These are phyloP conservation scores for Catamblyrhynchus diadema DNA, from an alignment of 2,797 vertebrate genomes.

Conservation along the genomic window DNA sequence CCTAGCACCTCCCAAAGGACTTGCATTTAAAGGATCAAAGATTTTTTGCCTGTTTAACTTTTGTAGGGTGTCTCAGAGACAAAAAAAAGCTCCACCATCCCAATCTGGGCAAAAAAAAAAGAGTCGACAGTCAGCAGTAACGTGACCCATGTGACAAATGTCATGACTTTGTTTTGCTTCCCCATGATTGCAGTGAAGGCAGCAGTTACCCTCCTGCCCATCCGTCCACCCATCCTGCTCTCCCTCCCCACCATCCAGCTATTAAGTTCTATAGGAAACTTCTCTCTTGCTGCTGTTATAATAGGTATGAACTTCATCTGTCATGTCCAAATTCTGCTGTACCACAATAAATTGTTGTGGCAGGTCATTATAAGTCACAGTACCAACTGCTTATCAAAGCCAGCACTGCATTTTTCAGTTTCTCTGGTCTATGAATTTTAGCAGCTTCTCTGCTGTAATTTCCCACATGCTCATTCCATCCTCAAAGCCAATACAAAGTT, in stretches of 20 bases:
- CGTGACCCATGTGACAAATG: background rate
- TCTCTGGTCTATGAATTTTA: background rate
- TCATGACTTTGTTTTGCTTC: background rate
- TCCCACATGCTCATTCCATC: background rate
- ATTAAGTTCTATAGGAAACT: background rate
- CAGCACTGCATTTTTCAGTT: background rate
- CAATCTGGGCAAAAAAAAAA: background rate
- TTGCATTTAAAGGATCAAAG: background rate
- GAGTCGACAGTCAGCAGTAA: background rate
- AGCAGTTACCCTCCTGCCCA: background rate
- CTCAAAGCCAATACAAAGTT: background rate
- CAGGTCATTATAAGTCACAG: background rate
- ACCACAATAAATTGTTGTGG: background rate
- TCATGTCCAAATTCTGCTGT: background rate
- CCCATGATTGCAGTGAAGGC: background rate
- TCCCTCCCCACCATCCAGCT: background rate
- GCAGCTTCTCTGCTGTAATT: background rate
- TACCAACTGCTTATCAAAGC: background rate
- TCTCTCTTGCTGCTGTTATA: background rate
- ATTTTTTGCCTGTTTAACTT: background rate
- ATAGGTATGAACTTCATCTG: background rate
- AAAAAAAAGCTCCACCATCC: background rate
- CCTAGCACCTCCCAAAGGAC: background rate
- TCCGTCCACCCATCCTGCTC: rapidly evolving
- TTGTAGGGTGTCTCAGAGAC: background rate